These are phyloP conservation scores for Rhinogobius similis DNA, from an alignment of 2,113 vertebrate genomes.

Conservation along the genomic window DNA sequence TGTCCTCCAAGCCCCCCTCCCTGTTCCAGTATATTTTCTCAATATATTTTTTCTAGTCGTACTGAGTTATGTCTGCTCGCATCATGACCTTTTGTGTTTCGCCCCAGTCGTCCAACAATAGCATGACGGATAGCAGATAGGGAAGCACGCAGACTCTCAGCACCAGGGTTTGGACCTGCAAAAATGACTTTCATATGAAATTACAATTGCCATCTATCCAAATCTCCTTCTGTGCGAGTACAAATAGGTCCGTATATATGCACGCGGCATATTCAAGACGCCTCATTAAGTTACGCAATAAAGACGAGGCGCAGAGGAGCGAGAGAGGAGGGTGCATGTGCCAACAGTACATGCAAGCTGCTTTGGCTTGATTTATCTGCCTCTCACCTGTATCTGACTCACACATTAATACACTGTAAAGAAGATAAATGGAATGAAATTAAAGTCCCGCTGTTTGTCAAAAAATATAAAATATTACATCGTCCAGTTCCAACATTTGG, in stretches of 20 bases:
- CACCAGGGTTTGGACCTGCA: conserved; percentile 63
- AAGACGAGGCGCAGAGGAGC: conserved; percentile 24
- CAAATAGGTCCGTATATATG: conserved; percentile 65
- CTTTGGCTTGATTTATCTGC: conserved; percentile 7
- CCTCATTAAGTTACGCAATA: conserved; percentile 66
- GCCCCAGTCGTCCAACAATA: conserved; percentile 66
- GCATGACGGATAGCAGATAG: conserved; percentile 70
- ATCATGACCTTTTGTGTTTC: conserved; percentile 72
- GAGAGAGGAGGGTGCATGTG: conserved; percentile 9
- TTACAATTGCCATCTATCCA: conserved; percentile 70
- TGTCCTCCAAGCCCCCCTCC: background rate
- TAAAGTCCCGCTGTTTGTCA: background rate
- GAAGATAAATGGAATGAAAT: background rate
- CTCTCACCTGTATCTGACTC: conserved; percentile 14
- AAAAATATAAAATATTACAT: background rate
- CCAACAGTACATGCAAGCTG: conserved; percentile 4
- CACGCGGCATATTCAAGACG: conserved; percentile 42
- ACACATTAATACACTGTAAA: conserved; percentile 3
- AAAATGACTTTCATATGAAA: conserved; percentile 73
- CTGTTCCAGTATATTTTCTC: conserved; percentile 25
- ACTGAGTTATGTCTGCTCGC: conserved; percentile 64
- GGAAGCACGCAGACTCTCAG: conserved; percentile 57
- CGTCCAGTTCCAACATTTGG: background rate
- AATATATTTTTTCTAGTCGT: conserved; percentile 52
- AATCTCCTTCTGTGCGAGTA: conserved; percentile 58